These are phyloP conservation scores for Plagodis dolabraria DNA, from an alignment of 2,888 invertebrate species.

Conservation along the genomic window DNA sequence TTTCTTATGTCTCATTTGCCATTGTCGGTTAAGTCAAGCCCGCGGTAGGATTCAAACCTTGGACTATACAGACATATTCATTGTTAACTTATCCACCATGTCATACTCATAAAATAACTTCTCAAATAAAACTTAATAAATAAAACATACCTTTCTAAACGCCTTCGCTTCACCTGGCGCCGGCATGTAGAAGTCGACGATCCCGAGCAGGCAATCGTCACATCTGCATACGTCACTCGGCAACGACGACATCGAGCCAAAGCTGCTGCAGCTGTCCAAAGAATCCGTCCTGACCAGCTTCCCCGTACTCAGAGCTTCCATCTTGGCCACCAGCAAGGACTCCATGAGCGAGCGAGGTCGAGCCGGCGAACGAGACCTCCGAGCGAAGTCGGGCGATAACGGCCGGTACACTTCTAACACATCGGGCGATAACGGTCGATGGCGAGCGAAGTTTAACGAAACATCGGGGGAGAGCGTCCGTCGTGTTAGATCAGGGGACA, in stretches of 20 bases:
- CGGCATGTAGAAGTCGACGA: constrained; percentile 89
- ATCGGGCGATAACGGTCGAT: constrained; percentile 71
- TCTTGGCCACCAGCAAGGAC: constrained; percentile 91
- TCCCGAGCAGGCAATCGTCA: constrained; percentile 93
- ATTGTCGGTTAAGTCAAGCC: too few species aligned
- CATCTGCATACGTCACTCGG: constrained; percentile 92
- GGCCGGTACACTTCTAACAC: constrained; percentile 63
- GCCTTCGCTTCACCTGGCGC: constrained; percentile 79
- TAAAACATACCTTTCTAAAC: constrained; percentile 85
- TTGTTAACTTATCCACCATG: too few species aligned
- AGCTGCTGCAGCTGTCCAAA: constrained; percentile 90
- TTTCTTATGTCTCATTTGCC: too few species aligned
- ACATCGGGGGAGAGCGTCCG: constrained; percentile 63
- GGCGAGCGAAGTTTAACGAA: constrained; percentile 62
- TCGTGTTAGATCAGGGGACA: constrained; percentile 39
- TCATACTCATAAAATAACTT: too few species aligned
- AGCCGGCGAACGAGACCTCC: constrained; percentile 80
- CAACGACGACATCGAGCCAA: constrained; percentile 88
- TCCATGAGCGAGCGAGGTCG: constrained; percentile 92
- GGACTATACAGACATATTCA: too few species aligned
- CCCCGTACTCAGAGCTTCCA: constrained; percentile 88
- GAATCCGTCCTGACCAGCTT: constrained; percentile 90
- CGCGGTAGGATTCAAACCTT: too few species aligned
- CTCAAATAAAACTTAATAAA: too few species aligned
- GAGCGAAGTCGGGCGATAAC: constrained; percentile 75